Conservation (phyloP, 1,140 invertebrate species). For the Dreissena polymorpha region DNA sequence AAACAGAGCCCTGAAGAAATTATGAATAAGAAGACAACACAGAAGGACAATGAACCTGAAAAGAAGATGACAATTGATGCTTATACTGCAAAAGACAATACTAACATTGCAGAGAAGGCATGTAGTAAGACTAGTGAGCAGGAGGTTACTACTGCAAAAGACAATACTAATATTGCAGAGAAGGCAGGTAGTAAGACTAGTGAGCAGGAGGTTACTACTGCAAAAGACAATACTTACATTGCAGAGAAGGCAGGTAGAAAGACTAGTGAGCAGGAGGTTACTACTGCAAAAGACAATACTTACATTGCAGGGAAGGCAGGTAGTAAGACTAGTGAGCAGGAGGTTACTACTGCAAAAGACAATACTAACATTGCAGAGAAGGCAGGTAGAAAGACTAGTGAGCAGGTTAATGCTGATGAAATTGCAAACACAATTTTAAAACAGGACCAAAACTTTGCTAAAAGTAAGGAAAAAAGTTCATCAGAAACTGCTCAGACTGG, state of each 20-base stretch:
- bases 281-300: no score
- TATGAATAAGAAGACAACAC: neutral
- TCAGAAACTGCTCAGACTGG: neutral
- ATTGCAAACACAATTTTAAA: neutral
- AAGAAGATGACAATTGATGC: no score
- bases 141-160: no score
- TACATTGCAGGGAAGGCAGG: neutral
- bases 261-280: no score
- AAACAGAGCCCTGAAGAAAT: neutral
- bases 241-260: neutral
- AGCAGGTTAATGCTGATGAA: neutral
- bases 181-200: neutral
- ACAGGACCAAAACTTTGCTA: neutral
- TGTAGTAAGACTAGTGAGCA: neutral
- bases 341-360: no score
- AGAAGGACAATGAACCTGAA: no score
- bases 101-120: neutral
- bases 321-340: neutral
- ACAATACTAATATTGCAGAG: neutral
- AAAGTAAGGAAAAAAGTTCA: neutral
- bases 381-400: no score
- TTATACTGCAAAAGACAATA: no score
- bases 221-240: neutral
- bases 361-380: no score
- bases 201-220: no score